Conservation (phyloP, 2,888 invertebrate species). For the Norana najaformis region DNA sequence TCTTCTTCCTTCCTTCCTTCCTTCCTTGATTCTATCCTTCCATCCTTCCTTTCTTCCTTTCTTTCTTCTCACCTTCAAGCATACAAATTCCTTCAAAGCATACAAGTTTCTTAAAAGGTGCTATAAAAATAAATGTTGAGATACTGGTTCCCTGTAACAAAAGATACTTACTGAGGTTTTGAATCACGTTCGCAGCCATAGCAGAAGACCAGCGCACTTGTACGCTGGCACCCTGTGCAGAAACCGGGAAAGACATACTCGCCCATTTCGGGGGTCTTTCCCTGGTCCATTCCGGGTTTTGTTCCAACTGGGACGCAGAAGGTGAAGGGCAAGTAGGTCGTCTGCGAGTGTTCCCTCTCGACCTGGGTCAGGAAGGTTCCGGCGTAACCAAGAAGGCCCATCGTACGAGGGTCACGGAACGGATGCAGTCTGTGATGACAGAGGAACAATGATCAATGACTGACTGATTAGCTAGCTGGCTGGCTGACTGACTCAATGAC, state of each 20-base stretch:
- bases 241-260: slow-evolving; percentile 52
- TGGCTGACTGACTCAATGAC: not conserved
- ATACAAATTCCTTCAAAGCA: too few species aligned
- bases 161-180: slow-evolving; percentile 50
- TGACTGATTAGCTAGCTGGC: too few species aligned
- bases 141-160: not conserved
- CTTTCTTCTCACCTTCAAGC: too few species aligned
- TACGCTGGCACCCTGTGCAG: slow-evolving; percentile 51
- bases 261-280: not conserved
- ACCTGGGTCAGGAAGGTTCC: not conserved
- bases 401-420: not conserved
- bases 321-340: slow-evolving; percentile 16
- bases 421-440: not conserved
- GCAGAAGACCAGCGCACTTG: slow-evolving; percentile 46
- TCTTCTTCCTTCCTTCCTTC: too few species aligned
- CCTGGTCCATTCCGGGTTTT: not conserved
- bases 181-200: slow-evolving; percentile 55
- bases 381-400: not conserved
- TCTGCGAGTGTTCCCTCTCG: not conserved
- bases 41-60: too few species aligned
- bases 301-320: not conserved
- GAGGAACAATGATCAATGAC: not conserved
- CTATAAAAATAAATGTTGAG: too few species aligned
- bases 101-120: too few species aligned
- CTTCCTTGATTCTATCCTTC: too few species aligned